Conservation (phyloP, 92 coral and sea anemone genomes). For the Diadumene lineata region DNA sequence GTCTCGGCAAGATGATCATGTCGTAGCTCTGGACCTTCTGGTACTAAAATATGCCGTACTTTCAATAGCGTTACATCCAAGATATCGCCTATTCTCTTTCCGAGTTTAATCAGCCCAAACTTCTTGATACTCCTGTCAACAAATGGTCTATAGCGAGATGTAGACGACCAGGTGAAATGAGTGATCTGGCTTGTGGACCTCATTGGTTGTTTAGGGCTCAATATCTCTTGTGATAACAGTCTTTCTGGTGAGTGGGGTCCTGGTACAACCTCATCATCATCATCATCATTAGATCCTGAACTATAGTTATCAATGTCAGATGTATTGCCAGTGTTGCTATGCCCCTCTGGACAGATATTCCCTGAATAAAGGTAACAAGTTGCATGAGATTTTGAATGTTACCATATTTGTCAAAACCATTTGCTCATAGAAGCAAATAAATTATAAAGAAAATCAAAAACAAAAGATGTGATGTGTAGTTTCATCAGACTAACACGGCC, state of each 20-base stretch:
- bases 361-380: too few species aligned
- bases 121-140: constrained; percentile 89
- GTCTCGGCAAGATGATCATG: constrained; percentile 28
- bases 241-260: constrained; percentile 16
- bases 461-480: too few species aligned
- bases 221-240: constrained; percentile 31
- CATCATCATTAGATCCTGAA: constrained; percentile 18
- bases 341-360: background rate
- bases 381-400: too few species aligned
- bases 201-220: constrained; percentile 44
- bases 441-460: too few species aligned
- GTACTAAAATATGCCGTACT: constrained; percentile 55
- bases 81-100: constrained; percentile 75
- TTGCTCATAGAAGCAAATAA: too few species aligned
- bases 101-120: constrained; percentile 86
- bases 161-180: constrained; percentile 61
- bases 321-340: constrained; percentile 3
- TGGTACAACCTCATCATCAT: constrained; percentile 5
- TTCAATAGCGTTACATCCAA: constrained; percentile 62
- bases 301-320: constrained; percentile 23
- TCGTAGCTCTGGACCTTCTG: constrained; percentile 27
- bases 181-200: constrained; percentile 62
- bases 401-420: too few species aligned
- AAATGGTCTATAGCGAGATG: constrained; percentile 88
- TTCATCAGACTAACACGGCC: too few species aligned